These are phyloP conservation scores for Nymphicus hollandicus DNA, from an alignment of 2,113 vertebrate species.

Conservation along the genomic window DNA sequence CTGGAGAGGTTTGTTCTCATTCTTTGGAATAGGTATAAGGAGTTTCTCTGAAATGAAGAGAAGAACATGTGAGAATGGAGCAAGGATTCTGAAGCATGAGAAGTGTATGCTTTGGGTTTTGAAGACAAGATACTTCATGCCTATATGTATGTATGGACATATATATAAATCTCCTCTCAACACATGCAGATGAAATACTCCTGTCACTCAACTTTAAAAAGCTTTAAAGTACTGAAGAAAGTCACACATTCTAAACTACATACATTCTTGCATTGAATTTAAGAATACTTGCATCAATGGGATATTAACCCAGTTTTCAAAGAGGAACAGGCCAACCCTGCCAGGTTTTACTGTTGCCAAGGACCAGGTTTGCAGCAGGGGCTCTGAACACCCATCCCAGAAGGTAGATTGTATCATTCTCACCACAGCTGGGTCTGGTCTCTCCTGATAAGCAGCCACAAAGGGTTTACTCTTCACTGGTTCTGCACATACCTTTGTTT, in stretches of 20 bases:
- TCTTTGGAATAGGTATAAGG: slow-evolving; percentile 66
- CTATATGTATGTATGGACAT: fast-evolving
- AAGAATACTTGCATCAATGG: background rate
- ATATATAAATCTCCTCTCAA: no score
- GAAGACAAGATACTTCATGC: background rate
- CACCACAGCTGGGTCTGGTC: background rate
- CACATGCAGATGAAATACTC: background rate
- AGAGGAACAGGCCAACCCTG: background rate
- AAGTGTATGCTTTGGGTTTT: background rate
- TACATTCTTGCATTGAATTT: background rate
- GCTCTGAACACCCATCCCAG: background rate
- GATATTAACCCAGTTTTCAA: background rate
- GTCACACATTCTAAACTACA: background rate
- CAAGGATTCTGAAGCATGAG: background rate
- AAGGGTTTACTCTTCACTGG: background rate
- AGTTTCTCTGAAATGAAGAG: slow-evolving; percentile 70
- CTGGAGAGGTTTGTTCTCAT: slow-evolving; percentile 76
- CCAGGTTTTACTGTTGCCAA: background rate
- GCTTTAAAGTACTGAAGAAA: no score
- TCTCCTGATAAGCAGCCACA: background rate
- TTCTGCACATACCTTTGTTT: slow-evolving; percentile 73
- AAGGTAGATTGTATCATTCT: background rate
- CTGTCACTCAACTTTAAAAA: background rate
- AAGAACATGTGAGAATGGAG: background rate
- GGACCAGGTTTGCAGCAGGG: background rate